Evolutionary conservation across 2,113 vertebrate genomes (phyloP).

Genomic region (Ramphastos sulfuratus): DNA sequence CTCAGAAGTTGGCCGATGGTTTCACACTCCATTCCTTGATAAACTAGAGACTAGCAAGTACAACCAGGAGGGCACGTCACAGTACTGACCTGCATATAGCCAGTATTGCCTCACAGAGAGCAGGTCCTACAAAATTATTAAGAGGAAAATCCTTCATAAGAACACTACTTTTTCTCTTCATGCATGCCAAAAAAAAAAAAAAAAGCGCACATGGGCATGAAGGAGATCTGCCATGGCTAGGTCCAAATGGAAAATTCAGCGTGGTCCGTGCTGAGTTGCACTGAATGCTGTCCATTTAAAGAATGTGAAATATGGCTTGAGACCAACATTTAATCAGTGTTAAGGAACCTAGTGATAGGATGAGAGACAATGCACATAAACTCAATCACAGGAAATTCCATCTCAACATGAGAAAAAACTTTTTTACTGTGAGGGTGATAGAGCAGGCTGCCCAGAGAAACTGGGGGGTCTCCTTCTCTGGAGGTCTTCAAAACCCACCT

Average conservation of each 20-base stretch:
- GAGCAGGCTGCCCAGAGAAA: no score
- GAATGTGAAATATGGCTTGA: background rate
- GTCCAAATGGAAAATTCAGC: background rate
- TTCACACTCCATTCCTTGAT: background rate
- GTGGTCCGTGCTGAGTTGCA: background rate
- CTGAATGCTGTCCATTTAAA: background rate
- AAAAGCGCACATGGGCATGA: background rate
- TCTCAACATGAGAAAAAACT: no score
- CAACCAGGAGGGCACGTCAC: background rate
- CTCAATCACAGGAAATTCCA: no score
- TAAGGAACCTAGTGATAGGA: no score
- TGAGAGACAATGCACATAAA: no score
- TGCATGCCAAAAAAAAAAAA: background rate
- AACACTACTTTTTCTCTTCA: background rate
- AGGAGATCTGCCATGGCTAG: background rate
- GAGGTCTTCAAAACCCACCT: no score
- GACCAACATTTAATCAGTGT: background rate
- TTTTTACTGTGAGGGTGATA: no score
- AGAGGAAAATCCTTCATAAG: background rate
- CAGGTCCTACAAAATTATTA: background rate
- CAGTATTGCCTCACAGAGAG: background rate
- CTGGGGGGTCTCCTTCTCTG: no score
- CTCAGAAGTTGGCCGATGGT: background rate
- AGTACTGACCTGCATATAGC: background rate
- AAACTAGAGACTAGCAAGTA: background rate